These are phyloP conservation scores for Reticulitermes lucifugus DNA, from an alignment of 2,888 invertebrate species.

Conservation along the genomic window DNA sequence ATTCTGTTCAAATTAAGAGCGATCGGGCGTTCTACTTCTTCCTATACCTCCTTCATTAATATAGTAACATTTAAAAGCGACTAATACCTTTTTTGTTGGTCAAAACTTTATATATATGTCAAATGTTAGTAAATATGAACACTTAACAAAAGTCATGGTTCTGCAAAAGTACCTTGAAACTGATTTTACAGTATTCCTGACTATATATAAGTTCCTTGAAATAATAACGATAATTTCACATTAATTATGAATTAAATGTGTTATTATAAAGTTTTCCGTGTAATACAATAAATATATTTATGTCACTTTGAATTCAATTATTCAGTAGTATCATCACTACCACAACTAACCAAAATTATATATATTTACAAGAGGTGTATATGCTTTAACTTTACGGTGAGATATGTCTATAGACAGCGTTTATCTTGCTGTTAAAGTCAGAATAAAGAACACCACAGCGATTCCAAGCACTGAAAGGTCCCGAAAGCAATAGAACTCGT, in stretches of 20 bases:
- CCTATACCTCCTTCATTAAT: not conserved
- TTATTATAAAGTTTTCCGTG: not conserved
- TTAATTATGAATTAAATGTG: not conserved
- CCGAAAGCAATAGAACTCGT: not conserved
- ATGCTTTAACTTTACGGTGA: not conserved
- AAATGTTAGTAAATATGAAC: not conserved
- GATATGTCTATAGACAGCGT: not conserved
- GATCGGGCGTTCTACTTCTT: not conserved
- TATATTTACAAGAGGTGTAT: not conserved
- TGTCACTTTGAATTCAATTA: slow-evolving; percentile 8
- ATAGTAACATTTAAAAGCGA: not conserved
- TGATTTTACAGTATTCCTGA: not conserved
- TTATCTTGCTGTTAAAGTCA: not conserved
- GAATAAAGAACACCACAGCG: not conserved
- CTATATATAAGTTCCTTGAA: not conserved
- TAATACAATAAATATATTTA: not conserved
- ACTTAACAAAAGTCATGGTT: not conserved
- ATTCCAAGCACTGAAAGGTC: not conserved
- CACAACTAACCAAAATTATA: not conserved
- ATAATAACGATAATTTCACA: not conserved
- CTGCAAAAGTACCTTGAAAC: not conserved
- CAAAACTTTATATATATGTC: not conserved
- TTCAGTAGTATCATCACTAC: not conserved
- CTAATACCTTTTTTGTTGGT: not conserved
- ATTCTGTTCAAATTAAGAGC: not conserved